A percentile compares a stretch with the other conserved stretches of the same genome.
These are phyloP conservation scores for Lacanobia wlatinum DNA, from an alignment of 2,888 invertebrate species.

Conservation along the genomic window DNA sequence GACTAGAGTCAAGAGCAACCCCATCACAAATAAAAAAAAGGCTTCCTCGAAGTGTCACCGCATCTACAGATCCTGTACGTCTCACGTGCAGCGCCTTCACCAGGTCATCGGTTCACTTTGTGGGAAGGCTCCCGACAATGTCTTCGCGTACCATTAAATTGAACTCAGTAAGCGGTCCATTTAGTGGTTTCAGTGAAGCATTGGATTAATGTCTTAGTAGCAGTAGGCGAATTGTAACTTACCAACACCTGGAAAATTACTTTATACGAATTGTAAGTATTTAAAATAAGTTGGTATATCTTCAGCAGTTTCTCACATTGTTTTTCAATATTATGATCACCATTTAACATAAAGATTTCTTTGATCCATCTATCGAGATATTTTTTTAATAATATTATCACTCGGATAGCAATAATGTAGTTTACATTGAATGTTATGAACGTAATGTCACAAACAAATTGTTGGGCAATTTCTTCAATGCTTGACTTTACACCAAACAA, in stretches of 20 bases:
- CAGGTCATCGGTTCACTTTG: no score
- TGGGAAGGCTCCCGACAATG: no score
- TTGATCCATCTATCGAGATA: conserved; percentile 27
- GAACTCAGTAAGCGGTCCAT: no score
- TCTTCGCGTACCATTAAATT: no score
- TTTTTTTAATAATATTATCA: conserved; percentile 26
- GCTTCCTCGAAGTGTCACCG: no score
- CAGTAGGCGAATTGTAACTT: not conserved
- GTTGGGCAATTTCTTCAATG: not conserved
- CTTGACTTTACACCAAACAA: not conserved
- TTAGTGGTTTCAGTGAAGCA: no score
- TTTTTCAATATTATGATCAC: not conserved
- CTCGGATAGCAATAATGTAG: conserved; percentile 18
- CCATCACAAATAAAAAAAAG: no score
- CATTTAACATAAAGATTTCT: not conserved
- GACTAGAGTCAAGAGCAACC: no score
- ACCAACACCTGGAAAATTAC: conserved; percentile 35
- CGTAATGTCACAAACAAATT: not conserved
- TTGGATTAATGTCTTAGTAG: not conserved
- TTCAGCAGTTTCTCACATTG: conserved; percentile 18
- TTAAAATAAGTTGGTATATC: conserved; percentile 28
- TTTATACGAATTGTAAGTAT: conserved; percentile 27
- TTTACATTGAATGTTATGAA: conserved; percentile 12
- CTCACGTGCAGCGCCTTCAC: no score
- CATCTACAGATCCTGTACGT: no score